A percentile compares a stretch with the other conserved stretches of the same genome.
phyloP scores from a whole-genome alignment of 2,797 vertebrate genomes.

The Enteromius unitaeniatus region DNA sequence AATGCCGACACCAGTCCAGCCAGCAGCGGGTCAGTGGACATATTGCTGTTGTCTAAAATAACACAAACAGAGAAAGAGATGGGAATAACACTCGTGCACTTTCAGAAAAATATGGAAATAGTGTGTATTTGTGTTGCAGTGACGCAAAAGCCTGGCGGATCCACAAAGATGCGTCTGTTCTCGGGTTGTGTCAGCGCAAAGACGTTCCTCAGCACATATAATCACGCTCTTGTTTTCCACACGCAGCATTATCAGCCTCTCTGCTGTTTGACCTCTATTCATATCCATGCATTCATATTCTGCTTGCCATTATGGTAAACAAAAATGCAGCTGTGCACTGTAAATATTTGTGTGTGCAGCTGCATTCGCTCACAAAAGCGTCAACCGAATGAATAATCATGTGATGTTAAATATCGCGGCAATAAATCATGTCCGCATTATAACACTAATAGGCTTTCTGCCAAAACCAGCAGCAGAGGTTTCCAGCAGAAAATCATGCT shows the following conservation, averaged over 20 bases:
- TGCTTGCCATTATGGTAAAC: constrained; percentile 28
- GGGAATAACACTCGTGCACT: not conserved
- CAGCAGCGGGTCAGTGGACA: constrained; percentile 80
- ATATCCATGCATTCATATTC: constrained; percentile 28
- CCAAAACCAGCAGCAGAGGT: not conserved
- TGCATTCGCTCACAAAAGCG: constrained; percentile 39
- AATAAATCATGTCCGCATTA: constrained; percentile 14
- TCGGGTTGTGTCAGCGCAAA: constrained; percentile 55
- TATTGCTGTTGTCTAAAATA: constrained; percentile 30
- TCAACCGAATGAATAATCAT: constrained; percentile 22
- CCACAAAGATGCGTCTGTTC: constrained; percentile 66
- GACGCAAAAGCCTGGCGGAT: constrained; percentile 50
- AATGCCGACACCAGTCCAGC: constrained; percentile 86
- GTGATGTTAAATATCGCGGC: constrained; percentile 31
- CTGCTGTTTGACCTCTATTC: constrained; percentile 33
- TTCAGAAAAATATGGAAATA: not conserved
- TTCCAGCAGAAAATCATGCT: not conserved
- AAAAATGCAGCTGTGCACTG: constrained; percentile 28
- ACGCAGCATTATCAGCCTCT: constrained; percentile 36
- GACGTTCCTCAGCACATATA: constrained; percentile 47
- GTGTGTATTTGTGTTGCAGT: constrained; percentile 50
- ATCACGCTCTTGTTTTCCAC: constrained; percentile 54
- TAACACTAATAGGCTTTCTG: constrained; percentile 1
- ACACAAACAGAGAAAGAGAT: constrained; percentile 19
- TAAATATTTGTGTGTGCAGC: constrained; percentile 35